Evolutionary conservation across 2,888 invertebrate genomes (phyloP).

Genomic region (Dicyrtoma fusca): DNA sequence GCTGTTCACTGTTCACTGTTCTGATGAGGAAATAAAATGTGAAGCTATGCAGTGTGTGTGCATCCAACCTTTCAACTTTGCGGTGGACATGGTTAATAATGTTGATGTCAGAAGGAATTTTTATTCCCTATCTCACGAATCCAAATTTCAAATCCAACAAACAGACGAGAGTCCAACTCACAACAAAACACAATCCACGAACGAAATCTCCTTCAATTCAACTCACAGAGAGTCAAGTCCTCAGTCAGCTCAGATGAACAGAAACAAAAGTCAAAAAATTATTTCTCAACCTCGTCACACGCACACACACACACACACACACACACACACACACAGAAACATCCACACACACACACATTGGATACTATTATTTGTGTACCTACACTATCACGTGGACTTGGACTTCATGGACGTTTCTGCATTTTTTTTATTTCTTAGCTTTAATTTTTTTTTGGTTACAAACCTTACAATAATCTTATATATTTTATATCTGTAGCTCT

Average conservation of each 20-base stretch:
- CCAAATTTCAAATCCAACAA: conserved; percentile 1
- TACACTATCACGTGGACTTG: not conserved
- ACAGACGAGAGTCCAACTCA: not conserved
- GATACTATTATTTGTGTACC: not conserved
- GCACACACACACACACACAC: conserved; percentile 10
- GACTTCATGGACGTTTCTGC: too few species aligned
- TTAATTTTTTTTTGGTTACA: too few species aligned
- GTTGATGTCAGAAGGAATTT: conserved; percentile 30
- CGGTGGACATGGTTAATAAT: conserved; percentile 30
- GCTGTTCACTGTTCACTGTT: conserved; percentile 15
- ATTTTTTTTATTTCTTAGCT: too few species aligned
- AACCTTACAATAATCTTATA: too few species aligned
- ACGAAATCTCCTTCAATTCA: not conserved
- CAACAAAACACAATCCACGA: not conserved
- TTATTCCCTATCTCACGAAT: conserved; percentile 28
- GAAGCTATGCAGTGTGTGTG: conserved; percentile 26
- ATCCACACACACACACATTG: not conserved
- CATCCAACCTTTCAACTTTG: conserved; percentile 37
- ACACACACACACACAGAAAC: conserved; percentile 5
- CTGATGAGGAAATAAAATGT: conserved; percentile 15
- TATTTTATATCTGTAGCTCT: too few species aligned
- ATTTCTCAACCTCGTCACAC: conserved; percentile 13
- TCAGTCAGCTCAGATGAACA: conserved; percentile 9
- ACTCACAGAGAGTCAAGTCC: too few species aligned
- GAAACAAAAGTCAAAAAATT: conserved; percentile 6